A percentile compares a stretch with the other conserved stretches of the same genome.
Evolutionary conservation across 2,113 vertebrate species (phyloP).

Genomic region (Pipa parva): DNA sequence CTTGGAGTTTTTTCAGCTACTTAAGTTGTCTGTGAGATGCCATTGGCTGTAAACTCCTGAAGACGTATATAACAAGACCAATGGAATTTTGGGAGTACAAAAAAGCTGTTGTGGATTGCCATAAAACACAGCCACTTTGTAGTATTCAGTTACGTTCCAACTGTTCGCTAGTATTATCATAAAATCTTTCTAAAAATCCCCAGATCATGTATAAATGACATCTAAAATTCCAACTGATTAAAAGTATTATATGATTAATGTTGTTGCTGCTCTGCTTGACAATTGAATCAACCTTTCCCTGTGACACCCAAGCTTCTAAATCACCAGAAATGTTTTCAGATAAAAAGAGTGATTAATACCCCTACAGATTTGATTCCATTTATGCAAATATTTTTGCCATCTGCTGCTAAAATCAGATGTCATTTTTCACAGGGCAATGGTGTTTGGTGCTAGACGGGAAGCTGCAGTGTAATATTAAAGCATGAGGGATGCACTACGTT

Average conservation of each 20-base stretch:
- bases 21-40: too few species aligned
- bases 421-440: not conserved
- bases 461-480: slow-evolving; percentile 3
- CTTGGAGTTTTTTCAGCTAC: too few species aligned
- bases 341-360: not conserved
- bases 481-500: not conserved
- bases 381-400: slow-evolving; percentile 9
- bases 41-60: too few species aligned
- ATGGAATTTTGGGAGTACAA: too few species aligned
- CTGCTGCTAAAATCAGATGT: slow-evolving; percentile 12
- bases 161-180: not conserved
- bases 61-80: too few species aligned
- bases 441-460: not conserved
- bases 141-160: not conserved
- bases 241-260: not conserved
- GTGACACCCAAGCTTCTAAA: not conserved
- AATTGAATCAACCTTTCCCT: not conserved
- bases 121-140: not conserved
- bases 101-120: not conserved
- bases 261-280: not conserved
- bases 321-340: not conserved
- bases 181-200: not conserved
- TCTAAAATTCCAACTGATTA: not conserved
- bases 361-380: slow-evolving; percentile 21
- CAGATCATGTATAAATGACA: not conserved